Evolutionary conservation across 1,140 invertebrate genomes (phyloP), one percentile per base, ranked within the genome.

Genomic region (Heliothis virescens): DNA sequence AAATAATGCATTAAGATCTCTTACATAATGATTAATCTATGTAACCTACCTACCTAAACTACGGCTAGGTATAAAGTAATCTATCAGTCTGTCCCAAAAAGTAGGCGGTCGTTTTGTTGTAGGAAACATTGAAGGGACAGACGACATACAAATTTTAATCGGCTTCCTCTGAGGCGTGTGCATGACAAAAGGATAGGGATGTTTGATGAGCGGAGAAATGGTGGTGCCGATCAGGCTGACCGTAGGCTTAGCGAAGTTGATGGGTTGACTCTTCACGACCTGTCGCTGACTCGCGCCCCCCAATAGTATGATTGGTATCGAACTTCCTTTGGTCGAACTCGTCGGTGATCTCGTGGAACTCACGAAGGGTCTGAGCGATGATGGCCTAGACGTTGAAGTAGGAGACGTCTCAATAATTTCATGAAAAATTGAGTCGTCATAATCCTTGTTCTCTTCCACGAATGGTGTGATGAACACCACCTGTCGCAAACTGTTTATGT

Each of bases 391-490:
- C 1, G 88, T 83, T 0, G 89, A 88, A 7, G 87, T 90, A 0
- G 91, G 79, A 1, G 83, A 83, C 9, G 89, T 91, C 73, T 94
- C 93, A 7, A 94, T 91, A 13, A 91, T 88, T 77, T 94, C 92
- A 29, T 88, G 86, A 62, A 91, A 92, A 26, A 94, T 89, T 0
- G 92, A 90, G 11, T 94, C 93, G 3, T 94, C 93, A 72, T 94
- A 94, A 65, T 94, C 93, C 63, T 85, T 87, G 13, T 72, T 85
- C 0, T 92, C 89, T 26, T 92, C 90, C 0, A 78, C 69, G 0
- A 92, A 55, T 0, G 92, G 91, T 2, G 86, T 79, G 0, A 93
- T 84, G 59, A 87, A 91, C n/a, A 91, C 86, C 9, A 87, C 83
- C 74, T 94, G 92, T 12, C 82, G 86, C 5, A 94, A 75, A 16